These are phyloP conservation scores for Apostichopus parvimensis DNA, from an alignment of 35 echinoderm and acorn worm species.

Conservation along the genomic window DNA sequence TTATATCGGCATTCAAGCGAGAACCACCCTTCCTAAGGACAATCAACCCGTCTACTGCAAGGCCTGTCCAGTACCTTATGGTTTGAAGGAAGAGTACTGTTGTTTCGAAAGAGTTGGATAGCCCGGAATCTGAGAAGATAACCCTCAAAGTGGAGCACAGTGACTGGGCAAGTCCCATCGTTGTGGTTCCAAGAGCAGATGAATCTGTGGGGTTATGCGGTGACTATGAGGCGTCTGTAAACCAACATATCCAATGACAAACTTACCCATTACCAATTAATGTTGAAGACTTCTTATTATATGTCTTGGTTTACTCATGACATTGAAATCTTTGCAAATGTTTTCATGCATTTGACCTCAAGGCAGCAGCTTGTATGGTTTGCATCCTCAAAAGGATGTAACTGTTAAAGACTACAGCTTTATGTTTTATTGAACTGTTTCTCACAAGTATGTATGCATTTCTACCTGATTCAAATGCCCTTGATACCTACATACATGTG, in stretches of 20 bases:
- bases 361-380: too few relatives aligned
- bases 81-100: slow-evolving; percentile 24
- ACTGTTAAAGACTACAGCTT: too few relatives aligned
- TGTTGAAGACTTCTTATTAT: too few relatives aligned
- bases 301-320: too few relatives aligned
- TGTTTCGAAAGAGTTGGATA: slow-evolving; percentile 24
- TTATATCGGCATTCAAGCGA: too few relatives aligned
- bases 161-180: slow-evolving; percentile 60
- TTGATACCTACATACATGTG: too few relatives aligned
- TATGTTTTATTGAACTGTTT: too few relatives aligned
- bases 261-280: slow-evolving; percentile 46
- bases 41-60: neutral
- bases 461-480: too few relatives aligned
- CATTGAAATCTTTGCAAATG: too few relatives aligned
- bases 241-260: slow-evolving; percentile 17
- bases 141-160: neutral
- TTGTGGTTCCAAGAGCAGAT: slow-evolving; percentile 59
- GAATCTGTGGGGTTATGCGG: slow-evolving; percentile 43
- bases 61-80: slow-evolving; percentile 35
- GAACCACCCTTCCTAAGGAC: neutral
- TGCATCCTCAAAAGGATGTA: too few relatives aligned
- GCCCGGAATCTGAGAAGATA: neutral
- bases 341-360: too few relatives aligned
- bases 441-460: too few relatives aligned
- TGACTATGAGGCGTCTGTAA: slow-evolving; percentile 66